Evolutionary conservation across 2,797 vertebrate species (phyloP), one percentile per base, ranked within the genome.

Genomic region (Chaetodon trifasciatus): DNA sequence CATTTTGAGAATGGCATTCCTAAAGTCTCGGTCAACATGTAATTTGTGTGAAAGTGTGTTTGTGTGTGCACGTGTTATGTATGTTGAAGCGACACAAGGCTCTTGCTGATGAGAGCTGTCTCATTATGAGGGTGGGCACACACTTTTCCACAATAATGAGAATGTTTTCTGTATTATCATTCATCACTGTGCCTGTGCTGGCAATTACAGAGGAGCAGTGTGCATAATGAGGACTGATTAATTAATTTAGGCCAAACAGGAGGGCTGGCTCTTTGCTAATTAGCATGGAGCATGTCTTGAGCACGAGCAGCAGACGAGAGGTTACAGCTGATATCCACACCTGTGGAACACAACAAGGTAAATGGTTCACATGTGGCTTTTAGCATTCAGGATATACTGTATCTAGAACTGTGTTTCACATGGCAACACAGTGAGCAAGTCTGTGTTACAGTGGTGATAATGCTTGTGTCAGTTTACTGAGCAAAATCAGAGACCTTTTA

Each of bases 211-310:
- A 84, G 85, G 85, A 96, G 91, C 94, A 86, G 88, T 93, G 91
- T 93, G 93, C 93, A 94, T 95, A 96, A 96, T 95, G 94, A 95
- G 89, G 90, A 86, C 90, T 95, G 95, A 96, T 96, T 95, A 95
- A 96, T 95, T 95, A 94, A 96, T 95, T 96, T 95, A 95, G 91
- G 89, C 93, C 91, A 95, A 96, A 95, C 94, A 95, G 93, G 90
- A 93, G 93, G 94, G 94, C 82, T 89, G 92, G 92, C 90, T 93
- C 88, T 82, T 78, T 76, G 78, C 93, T 95, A 94, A 94, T 95
- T 95, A 95, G 89, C 90, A 92, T 81, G 83, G 87, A 87, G 92
- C 89, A 82, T 42, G 76, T 84, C 88, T 92, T 55, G 79, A 88
- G 89, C 84, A 86, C 82, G 82, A 87, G 86, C 82, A 61, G 76